Evolutionary conservation across 2,888 invertebrate species (phyloP).

Genomic region (Hyppa rectilinea): DNA sequence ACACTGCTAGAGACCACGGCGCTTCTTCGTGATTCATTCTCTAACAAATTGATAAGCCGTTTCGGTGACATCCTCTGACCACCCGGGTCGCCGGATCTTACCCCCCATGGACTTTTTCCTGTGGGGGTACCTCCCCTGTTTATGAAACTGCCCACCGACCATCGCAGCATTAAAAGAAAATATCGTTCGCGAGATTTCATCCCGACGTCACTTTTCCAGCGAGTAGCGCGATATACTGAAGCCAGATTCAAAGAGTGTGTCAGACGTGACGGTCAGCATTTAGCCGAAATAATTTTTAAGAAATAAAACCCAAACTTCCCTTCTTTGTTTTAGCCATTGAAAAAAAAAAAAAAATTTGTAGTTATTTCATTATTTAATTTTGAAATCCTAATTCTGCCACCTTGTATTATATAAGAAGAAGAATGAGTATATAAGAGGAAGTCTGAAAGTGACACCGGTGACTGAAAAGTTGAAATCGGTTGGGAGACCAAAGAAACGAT

Average conservation of each 20-base stretch:
- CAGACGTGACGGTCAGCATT: constrained; percentile 1
- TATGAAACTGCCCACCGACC: neutral
- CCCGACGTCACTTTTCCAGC: neutral
- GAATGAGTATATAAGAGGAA: too few relatives aligned
- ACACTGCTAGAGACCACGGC: constrained; percentile 4
- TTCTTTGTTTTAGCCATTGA: neutral
- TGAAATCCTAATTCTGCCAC: neutral
- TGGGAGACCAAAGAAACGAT: too few relatives aligned
- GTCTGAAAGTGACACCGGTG: too few relatives aligned
- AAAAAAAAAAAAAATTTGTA: neutral
- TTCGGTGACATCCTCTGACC: constrained; percentile 1
- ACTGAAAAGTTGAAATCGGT: too few relatives aligned
- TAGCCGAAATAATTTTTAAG: neutral
- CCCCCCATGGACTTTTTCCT: constrained; percentile 8
- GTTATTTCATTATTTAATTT: neutral
- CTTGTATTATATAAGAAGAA: too few relatives aligned
- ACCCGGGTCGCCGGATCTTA: constrained; percentile 7
- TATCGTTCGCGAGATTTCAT: neutral
- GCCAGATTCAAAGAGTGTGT: constrained; percentile 1
- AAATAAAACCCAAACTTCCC: constrained; percentile 6
- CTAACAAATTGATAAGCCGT: constrained; percentile 6
- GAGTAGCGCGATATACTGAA: neutral
- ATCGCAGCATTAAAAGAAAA: neutral
- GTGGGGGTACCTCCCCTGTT: neutral
- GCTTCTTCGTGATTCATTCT: neutral